Percentiles rank a stretch among this genome's conserved stretches.
phyloP scores from a whole-genome alignment of 1,140 invertebrate species.

The Lerema accius region DNA sequence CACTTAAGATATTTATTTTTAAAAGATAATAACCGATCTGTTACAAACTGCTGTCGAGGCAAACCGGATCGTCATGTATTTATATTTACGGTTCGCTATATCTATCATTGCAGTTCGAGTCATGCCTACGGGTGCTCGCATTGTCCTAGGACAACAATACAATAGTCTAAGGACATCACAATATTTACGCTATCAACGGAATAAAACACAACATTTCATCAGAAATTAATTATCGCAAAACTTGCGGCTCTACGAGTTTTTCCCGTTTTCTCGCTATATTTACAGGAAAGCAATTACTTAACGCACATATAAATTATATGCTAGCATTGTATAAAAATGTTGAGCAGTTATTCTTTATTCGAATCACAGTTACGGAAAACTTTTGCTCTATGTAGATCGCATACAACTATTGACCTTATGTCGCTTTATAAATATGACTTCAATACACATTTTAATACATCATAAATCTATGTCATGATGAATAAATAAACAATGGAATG shows the following conservation, averaged over 20 bases:
- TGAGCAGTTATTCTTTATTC: neutral
- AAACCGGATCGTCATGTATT: constrained; percentile 47
- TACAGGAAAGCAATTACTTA: neutral
- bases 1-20: constrained; percentile 42
- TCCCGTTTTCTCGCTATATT: constrained; percentile 14
- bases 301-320: neutral
- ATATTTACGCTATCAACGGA: neutral
- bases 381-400: neutral
- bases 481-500: constrained; percentile 1
- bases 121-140: constrained; percentile 21
- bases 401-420: neutral
- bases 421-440: neutral
- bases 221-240: constrained; percentile 8
- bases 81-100: constrained; percentile 33
- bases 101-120: constrained; percentile 32
- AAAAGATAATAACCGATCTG: constrained; percentile 48
- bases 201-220: constrained; percentile 8
- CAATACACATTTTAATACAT: neutral
- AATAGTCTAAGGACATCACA: constrained; percentile 10
- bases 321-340: neutral
- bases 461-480: neutral
- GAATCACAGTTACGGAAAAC: neutral
- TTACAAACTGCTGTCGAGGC: constrained; percentile 48
- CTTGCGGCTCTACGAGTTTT: constrained; percentile 9
- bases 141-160: constrained; percentile 35